Conservation (phyloP, 1,140 invertebrate species). For the Dendroctonus valens region DNA sequence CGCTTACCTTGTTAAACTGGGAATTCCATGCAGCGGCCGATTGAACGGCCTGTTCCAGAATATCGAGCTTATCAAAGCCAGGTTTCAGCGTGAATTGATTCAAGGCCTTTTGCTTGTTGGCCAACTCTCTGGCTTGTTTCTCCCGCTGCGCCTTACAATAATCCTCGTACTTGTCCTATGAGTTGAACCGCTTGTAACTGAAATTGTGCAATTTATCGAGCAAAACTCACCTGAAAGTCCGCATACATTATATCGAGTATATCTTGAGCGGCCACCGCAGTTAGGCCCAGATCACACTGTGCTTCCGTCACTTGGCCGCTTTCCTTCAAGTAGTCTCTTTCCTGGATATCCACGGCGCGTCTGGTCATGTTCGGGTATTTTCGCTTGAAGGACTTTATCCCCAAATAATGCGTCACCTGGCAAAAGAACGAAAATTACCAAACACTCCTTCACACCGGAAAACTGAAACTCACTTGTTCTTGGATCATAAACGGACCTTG, state of each 20-base stretch:
- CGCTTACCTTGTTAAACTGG: conserved; percentile 69
- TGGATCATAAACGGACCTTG: conserved; percentile 80
- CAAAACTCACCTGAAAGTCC: conserved; percentile 70
- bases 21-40: conserved; percentile 88
- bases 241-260: conserved; percentile 92
- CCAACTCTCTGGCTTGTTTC: conserved; percentile 71
- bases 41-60: conserved; percentile 81
- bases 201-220: background rate
- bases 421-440: background rate
- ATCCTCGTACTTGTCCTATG: conserved; percentile 84
- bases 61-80: conserved; percentile 61
- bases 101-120: conserved; percentile 63
- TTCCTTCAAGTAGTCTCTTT: conserved; percentile 84
- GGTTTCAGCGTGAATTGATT: conserved; percentile 45
- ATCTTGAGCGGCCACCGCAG: conserved; percentile 86
- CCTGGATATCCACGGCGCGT: conserved; percentile 82
- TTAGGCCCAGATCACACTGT: conserved; percentile 92
- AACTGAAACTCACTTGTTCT: conserved; percentile 61
- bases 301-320: conserved; percentile 81
- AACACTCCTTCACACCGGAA: background rate
- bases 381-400: conserved; percentile 92
- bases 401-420: conserved; percentile 81
- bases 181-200: background rate
- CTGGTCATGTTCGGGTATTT: conserved; percentile 84
- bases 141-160: conserved; percentile 81